phyloP scores from a whole-genome alignment of 2,888 invertebrate genomes.

The Drosophila mercatorum region DNA sequence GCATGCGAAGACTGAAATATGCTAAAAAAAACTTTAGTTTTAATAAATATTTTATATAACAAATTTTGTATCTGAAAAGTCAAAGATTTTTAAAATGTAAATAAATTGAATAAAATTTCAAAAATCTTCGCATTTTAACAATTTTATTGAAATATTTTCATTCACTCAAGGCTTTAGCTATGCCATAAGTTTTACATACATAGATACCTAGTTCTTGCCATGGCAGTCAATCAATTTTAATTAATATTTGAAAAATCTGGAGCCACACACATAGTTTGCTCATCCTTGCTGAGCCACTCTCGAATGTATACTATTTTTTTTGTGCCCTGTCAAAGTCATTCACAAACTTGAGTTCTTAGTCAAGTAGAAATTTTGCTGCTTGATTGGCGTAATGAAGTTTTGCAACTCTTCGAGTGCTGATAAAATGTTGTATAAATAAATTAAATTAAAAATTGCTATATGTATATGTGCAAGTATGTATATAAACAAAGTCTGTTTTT shows the following conservation, averaged over 20 bases:
- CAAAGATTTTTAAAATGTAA: no score
- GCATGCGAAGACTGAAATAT: no score
- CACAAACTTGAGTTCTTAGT: slow-evolving; percentile 1
- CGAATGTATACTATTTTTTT: slow-evolving; percentile 12
- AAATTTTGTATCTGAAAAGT: no score
- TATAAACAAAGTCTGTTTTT: slow-evolving; percentile 5
- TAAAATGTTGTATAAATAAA: slow-evolving; percentile 30
- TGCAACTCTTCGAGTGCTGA: slow-evolving; percentile 30
- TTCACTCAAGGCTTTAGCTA: no score
- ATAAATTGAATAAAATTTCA: no score
- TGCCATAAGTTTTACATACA: no score
- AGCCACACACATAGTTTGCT: not conserved
- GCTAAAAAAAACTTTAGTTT: no score
- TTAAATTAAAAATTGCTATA: slow-evolving; percentile 8
- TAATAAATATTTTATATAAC: no score
- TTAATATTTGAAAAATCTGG: not conserved
- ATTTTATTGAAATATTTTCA: no score
- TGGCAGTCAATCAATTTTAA: not conserved
- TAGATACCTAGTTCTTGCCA: not conserved
- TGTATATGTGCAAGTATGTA: no score
- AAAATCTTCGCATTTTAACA: no score
- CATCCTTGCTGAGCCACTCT: not conserved
- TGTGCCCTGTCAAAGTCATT: not conserved
- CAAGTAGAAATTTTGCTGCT: slow-evolving; percentile 9
- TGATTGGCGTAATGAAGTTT: slow-evolving; percentile 47